Evolutionary conservation across 2,113 vertebrate species (phyloP).

Genomic region (Peromyscus polionotus): DNA sequence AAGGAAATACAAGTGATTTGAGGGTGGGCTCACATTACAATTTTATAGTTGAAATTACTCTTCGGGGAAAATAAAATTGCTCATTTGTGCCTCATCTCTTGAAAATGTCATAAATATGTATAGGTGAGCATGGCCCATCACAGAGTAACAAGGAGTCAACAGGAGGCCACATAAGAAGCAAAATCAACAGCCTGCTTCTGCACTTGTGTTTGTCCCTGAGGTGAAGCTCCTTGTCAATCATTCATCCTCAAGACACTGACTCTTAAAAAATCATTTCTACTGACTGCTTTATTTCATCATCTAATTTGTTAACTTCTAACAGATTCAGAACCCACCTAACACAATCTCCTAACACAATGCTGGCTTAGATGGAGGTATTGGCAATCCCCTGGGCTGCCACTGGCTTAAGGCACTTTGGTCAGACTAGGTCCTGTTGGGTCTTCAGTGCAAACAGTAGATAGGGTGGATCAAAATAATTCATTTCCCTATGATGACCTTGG

Average conservation of each 20-base stretch:
- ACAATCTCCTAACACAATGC: too few relatives aligned
- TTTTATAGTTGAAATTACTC: slow-evolving; percentile 44
- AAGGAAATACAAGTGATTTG: slow-evolving; percentile 15
- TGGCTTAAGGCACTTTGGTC: not conserved
- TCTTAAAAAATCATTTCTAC: not conserved
- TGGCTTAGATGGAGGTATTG: too few relatives aligned
- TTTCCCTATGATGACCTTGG: not conserved
- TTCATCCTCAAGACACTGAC: not conserved
- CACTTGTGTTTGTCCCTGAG: not conserved
- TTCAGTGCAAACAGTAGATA: not conserved
- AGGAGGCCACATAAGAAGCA: not conserved
- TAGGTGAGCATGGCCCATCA: not conserved
- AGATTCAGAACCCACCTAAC: not conserved
- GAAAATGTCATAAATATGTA: not conserved
- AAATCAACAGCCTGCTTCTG: not conserved
- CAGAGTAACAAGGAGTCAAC: not conserved
- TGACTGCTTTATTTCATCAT: not conserved
- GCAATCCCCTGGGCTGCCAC: not conserved
- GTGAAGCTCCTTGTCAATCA: not conserved
- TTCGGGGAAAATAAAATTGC: not conserved
- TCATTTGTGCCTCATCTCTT: not conserved
- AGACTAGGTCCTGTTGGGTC: not conserved
- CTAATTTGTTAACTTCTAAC: not conserved
- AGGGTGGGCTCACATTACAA: not conserved
- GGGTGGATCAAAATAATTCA: not conserved